Evolutionary conservation across 2,113 vertebrate genomes (phyloP).

Genomic region (Lepus europaeus): DNA sequence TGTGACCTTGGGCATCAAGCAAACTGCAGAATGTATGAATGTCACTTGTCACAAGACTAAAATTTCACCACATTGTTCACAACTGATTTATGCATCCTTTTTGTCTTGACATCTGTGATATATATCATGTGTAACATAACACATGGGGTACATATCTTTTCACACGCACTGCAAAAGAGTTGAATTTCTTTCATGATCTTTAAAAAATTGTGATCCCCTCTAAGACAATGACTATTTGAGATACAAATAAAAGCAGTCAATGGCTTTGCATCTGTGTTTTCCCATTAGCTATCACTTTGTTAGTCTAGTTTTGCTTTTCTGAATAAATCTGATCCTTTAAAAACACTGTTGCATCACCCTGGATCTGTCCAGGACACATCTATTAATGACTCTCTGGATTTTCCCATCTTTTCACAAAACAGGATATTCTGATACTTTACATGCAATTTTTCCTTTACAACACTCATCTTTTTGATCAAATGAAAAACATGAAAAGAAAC

Average conservation of each 20-base stretch:
- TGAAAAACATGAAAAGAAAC: neutral
- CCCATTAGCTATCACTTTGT: neutral
- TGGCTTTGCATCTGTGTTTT: slow-evolving; percentile 50
- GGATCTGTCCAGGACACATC: slow-evolving; percentile 8
- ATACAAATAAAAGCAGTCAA: slow-evolving; percentile 49
- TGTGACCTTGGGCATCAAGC: slow-evolving; percentile 71
- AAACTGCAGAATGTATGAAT: slow-evolving; percentile 71
- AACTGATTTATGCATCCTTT: slow-evolving; percentile 60
- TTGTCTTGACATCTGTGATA: slow-evolving; percentile 61
- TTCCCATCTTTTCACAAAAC: neutral
- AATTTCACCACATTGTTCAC: slow-evolving; percentile 63
- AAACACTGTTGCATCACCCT: neutral
- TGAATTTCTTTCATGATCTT: slow-evolving; percentile 55
- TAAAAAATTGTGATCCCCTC: slow-evolving; percentile 39
- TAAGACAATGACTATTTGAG: slow-evolving; percentile 1
- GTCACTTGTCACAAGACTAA: slow-evolving; percentile 54
- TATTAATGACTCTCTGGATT: slow-evolving; percentile 12
- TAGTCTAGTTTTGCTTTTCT: slow-evolving; percentile 66
- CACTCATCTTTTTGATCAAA: neutral
- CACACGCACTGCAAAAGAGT: slow-evolving; percentile 41
- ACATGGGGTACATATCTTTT: neutral
- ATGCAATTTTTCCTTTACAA: neutral
- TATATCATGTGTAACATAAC: neutral
- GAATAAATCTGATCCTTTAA: slow-evolving; percentile 19
- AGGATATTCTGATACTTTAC: neutral